phyloP scores from a whole-genome alignment of 1,140 invertebrate species.

The Drosophila navojoa region DNA sequence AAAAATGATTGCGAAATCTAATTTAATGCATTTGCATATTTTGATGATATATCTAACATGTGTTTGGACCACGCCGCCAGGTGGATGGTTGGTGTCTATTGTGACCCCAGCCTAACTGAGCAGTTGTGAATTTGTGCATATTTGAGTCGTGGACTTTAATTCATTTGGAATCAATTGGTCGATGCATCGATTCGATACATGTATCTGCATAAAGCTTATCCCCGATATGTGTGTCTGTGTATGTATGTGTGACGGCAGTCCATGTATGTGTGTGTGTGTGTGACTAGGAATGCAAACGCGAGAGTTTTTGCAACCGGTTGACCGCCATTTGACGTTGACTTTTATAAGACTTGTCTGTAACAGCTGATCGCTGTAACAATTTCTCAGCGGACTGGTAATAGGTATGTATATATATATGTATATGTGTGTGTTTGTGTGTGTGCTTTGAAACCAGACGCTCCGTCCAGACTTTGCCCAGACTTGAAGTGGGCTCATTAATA shows the following conservation, averaged over 20 bases:
- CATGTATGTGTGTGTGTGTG: not conserved
- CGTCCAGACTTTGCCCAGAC: slow-evolving; percentile 26
- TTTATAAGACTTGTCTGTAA: slow-evolving; percentile 23
- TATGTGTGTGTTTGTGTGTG: not conserved
- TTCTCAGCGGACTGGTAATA: slow-evolving; percentile 8
- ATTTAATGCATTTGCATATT: slow-evolving; percentile 72
- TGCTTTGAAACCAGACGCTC: slow-evolving; percentile 14
- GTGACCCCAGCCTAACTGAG: not conserved
- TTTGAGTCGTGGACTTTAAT: slow-evolving; percentile 1
- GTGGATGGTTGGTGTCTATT: not conserved
- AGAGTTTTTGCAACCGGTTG: slow-evolving; percentile 34
- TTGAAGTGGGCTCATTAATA: slow-evolving; percentile 20
- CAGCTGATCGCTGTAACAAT: slow-evolving; percentile 41
- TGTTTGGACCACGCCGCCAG: not conserved
- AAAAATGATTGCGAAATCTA: slow-evolving; percentile 38
- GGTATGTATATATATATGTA: not conserved
- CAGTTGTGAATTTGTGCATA: slow-evolving; percentile 21
- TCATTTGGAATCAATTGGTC: slow-evolving; percentile 12
- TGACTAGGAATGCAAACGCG: not conserved
- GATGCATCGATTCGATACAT: not conserved
- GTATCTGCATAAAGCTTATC: not conserved
- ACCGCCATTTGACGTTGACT: not conserved
- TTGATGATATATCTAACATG: slow-evolving; percentile 54
- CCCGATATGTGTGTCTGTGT: not conserved
- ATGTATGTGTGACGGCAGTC: no score